Conservation (phyloP, 1,140 invertebrate genomes). For the Odontomachus brunneus region DNA sequence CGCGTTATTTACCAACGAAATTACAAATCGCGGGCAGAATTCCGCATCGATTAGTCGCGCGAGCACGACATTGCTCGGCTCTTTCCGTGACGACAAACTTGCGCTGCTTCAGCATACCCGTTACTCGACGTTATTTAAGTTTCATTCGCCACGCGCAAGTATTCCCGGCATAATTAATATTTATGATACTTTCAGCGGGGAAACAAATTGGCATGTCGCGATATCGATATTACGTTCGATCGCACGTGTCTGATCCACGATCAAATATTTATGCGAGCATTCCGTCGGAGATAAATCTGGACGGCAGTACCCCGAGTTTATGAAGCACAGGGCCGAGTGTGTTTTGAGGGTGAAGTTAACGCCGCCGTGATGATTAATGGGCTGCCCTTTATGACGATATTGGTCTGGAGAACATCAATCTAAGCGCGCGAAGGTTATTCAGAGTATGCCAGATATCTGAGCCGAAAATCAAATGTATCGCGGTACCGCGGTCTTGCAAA, state of each 20-base stretch:
- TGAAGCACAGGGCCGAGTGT: slow-evolving; percentile 73
- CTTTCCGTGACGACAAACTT: too few relatives aligned
- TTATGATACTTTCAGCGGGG: too few relatives aligned
- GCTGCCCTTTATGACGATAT: slow-evolving; percentile 74
- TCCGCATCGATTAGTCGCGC: too few relatives aligned
- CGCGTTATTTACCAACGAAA: neutral
- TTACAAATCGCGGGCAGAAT: neutral
- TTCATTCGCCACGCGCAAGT: too few relatives aligned
- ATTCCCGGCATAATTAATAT: too few relatives aligned
- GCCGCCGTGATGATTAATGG: slow-evolving; percentile 79
- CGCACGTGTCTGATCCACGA: neutral
- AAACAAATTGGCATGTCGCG: too few relatives aligned
- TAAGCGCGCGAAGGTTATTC: slow-evolving; percentile 54
- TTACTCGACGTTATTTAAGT: too few relatives aligned
- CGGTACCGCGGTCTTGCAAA: neutral
- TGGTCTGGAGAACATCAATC: slow-evolving; percentile 77
- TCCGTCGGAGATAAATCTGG: slow-evolving; percentile 67
- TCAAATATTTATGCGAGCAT: slow-evolving; percentile 14
- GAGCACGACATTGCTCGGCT: too few relatives aligned
- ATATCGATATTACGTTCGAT: too few relatives aligned
- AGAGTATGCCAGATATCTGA: slow-evolving; percentile 40
- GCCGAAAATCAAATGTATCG: slow-evolving; percentile 33
- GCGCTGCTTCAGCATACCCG: too few relatives aligned
- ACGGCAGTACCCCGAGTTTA: slow-evolving; percentile 66
- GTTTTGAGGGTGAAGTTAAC: slow-evolving; percentile 79